Percentiles rank a stretch among this genome's conserved stretches.
Conservation (phyloP, 2,888 invertebrate genomes). For the Galeruca laticollis region DNA sequence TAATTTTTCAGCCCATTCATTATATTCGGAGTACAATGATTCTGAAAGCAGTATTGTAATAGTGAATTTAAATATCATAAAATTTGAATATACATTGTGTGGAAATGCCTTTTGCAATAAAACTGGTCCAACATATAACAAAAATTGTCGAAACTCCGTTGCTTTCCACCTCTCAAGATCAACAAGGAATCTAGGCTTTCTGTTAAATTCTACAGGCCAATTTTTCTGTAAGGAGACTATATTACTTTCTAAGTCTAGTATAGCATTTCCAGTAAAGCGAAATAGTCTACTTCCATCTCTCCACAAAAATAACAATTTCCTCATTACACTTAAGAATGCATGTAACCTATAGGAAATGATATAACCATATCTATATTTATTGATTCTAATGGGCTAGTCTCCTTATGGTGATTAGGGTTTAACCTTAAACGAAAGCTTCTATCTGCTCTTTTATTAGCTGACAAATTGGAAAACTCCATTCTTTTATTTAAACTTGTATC, state of each 20-base stretch:
- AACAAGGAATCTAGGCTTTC: slow-evolving; percentile 11
- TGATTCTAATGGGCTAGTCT: slow-evolving; percentile 36
- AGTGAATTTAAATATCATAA: slow-evolving; percentile 13
- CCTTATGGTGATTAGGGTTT: slow-evolving; percentile 40
- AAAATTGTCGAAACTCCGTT: slow-evolving; percentile 17
- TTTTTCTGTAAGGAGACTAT: slow-evolving; percentile 17
- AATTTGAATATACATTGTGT: slow-evolving; percentile 14
- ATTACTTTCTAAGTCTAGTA: slow-evolving; percentile 17
- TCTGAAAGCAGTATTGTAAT: slow-evolving; percentile 19
- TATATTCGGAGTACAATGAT: too few relatives aligned
- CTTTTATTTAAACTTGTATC: slow-evolving; percentile 41
- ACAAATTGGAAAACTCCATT: slow-evolving; percentile 38
- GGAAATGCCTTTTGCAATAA: slow-evolving; percentile 11
- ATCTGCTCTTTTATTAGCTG: not conserved
- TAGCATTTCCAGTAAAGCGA: slow-evolving; percentile 30
- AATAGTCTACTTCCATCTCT: slow-evolving; percentile 43
- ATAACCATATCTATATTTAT: slow-evolving; percentile 42
- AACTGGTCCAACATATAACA: too few relatives aligned
- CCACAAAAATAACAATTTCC: slow-evolving; percentile 48
- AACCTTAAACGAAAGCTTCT: not conserved
- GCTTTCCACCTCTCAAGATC: slow-evolving; percentile 20
- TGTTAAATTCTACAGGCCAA: slow-evolving; percentile 18
- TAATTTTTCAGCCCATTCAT: slow-evolving; percentile 26
- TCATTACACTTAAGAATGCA: slow-evolving; percentile 50
- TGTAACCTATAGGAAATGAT: slow-evolving; percentile 48